phyloP scores from a whole-genome alignment of 2,113 vertebrate genomes.

The Parus major region DNA sequence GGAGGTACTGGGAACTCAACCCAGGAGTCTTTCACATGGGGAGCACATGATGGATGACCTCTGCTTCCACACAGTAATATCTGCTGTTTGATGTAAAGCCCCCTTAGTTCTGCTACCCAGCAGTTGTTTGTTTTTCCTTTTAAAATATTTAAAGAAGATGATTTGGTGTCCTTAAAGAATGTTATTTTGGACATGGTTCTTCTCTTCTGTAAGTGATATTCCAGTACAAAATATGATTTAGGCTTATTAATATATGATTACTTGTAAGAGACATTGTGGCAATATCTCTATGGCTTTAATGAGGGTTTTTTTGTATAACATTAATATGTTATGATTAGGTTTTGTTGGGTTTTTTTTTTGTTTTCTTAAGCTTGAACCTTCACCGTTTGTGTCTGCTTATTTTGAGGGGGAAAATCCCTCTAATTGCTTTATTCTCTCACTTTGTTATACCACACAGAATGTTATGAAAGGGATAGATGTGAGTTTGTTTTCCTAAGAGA shows the following conservation, averaged over 20 bases:
- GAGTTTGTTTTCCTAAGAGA: background rate
- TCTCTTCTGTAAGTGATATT: background rate
- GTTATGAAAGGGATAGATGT: background rate
- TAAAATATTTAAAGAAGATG: background rate
- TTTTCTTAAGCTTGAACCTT: background rate
- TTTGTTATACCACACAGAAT: background rate
- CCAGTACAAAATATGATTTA: background rate
- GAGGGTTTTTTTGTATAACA: background rate
- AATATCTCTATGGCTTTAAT: background rate
- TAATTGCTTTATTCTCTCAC: background rate
- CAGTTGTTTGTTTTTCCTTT: conserved; percentile 6
- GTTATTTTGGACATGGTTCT: background rate
- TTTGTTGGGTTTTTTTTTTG: background rate
- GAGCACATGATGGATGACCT: background rate
- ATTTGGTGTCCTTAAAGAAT: background rate
- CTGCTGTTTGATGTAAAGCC: conserved; percentile 7
- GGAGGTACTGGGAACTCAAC: background rate
- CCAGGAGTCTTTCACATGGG: conserved; percentile 9
- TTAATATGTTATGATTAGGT: background rate
- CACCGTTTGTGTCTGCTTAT: background rate
- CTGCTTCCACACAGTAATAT: background rate
- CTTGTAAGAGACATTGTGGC: background rate
- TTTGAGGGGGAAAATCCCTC: background rate
- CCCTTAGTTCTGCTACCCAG: background rate
- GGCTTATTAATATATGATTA: background rate